Base-by-base conservation (phyloP, 2,888 invertebrate genomes). In the Cosmopolites sordidus region DNA sequence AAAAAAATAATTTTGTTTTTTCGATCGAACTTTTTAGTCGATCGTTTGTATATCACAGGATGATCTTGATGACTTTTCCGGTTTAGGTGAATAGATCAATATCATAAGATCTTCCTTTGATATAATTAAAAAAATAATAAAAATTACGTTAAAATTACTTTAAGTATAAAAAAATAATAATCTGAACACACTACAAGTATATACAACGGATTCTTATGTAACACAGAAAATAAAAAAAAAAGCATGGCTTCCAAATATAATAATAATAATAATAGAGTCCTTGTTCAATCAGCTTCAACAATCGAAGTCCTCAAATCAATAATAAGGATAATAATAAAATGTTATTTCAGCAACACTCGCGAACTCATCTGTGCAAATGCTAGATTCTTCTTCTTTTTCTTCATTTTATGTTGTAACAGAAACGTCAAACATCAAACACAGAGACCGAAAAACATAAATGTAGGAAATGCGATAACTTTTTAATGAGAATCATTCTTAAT, bases 111-210 rank as follows among this genome's bases (percentile, higher is more conserved):
- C 70, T 69, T 66, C 60, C 49, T 45, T 67, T 65, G 66, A 65
- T 58, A 60, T 58, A 66, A 68, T 64, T 64, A 63, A 63, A 62
- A 63, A 61, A 67, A 66, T 62, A 60, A 64, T 64, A 65, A 59
- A 65, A 64, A 66, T 52, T 55, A 55, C 54, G 45, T 45, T 54
- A 41, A 43, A 49, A 47, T 64, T 65, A 66, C 61, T 68, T 66
- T 64, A 65, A 66, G 66, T 66, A 66, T 66, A 65, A 66, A 22
- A 22, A 63, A 67, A 66, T 64, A 64, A 64, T 65, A 71, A 71
- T 68, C 66, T 66, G 66, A 70, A 67, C 67, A 68, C 67, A 69
- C 66, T 67, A 66, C 62, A 66, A 63, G 63, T 71, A 72, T 72
- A 58, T 72, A 72, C 72, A 72, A 70, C 68, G 67, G 66, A 69